A percentile compares a stretch with the other conserved stretches of the same genome.
Evolutionary conservation across 2,113 vertebrate genomes (phyloP).

Genomic region (Lamprotornis superbus): DNA sequence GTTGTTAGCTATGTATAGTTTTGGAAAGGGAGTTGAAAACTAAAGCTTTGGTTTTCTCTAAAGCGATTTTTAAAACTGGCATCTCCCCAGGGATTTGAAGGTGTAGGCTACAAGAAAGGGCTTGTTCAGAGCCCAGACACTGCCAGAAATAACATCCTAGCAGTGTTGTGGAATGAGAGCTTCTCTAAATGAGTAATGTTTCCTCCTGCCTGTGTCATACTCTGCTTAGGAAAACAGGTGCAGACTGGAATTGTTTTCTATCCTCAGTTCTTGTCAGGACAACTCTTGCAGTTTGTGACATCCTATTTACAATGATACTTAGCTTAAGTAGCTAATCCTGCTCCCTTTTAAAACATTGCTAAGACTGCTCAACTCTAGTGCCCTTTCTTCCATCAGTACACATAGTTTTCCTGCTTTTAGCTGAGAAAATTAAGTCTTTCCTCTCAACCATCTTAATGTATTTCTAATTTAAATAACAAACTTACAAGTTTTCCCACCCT

Average conservation of each 20-base stretch:
- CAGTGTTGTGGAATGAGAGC: neutral
- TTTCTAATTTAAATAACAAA: conserved; percentile 39
- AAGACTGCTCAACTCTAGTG: neutral
- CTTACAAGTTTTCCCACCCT: conserved; percentile 71
- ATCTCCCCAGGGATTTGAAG: neutral
- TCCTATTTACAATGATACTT: neutral
- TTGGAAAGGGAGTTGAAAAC: neutral
- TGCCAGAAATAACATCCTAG: neutral
- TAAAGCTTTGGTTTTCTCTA: neutral
- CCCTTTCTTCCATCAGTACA: neutral
- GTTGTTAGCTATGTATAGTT: neutral
- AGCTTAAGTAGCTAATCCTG: neutral
- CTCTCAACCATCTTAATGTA: conserved; percentile 40
- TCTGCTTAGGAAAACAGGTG: neutral
- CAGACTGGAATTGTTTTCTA: neutral
- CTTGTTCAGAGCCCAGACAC: neutral
- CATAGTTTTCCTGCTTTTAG: neutral
- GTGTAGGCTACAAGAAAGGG: neutral
- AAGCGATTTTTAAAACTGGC: neutral
- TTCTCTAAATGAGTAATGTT: neutral
- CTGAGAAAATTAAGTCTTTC: neutral
- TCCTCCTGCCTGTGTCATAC: neutral
- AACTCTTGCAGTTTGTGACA: neutral
- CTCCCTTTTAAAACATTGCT: neutral
- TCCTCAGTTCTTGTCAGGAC: neutral